Base-by-base conservation (phyloP, 2,888 invertebrate species). In the Calephelis perditalis region DNA sequence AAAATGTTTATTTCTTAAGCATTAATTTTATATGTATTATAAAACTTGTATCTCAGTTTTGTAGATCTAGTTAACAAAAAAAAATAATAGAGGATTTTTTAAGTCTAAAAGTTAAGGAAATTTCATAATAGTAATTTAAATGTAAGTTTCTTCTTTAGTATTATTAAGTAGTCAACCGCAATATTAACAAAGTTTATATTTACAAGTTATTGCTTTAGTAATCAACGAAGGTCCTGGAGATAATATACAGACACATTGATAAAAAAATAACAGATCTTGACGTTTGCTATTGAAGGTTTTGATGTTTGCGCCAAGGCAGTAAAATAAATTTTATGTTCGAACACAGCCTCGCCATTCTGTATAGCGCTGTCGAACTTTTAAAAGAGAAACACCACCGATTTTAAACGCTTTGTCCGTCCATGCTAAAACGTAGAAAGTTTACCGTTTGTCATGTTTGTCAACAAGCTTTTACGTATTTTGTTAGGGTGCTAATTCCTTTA, bases 291-390 rank as follows among this genome's bases (percentile, higher is more conserved):
- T 82, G 78, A 78, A 76, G 78, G 81, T 76, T 83, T 81, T 82
- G 84, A 84, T 82, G 85, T 82, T 82, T 75, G 84, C 82, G 82
- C 73, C 79, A 76, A 67, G 63, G 82, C 69, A 83, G 78, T 89
- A 89, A 89, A 90, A 88, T 75, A 83, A 81, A 78, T 88, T 90
- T 90, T 90, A 89, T 86, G 87, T 78, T 71, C 79, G 74, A 71
- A 76, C 77, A 71, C 71, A 70, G 72, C 69, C 74, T 75, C 69
- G 77, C 80, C 81, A 82, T 84, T 81, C 79, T 77, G 73, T 71
- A 66, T 66, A 73, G 72, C 73, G 77, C 78, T 81, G 82, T 82
- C 78, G 74, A 78, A 81, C 75, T 84, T 84, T 84, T 79, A 80
- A 82, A 82, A 79, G 79, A 76, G 77, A 73, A 78, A 78, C 79